Evolutionary conservation across 2,113 vertebrate species (phyloP).

Genomic region (Sisor rabdophorus): DNA sequence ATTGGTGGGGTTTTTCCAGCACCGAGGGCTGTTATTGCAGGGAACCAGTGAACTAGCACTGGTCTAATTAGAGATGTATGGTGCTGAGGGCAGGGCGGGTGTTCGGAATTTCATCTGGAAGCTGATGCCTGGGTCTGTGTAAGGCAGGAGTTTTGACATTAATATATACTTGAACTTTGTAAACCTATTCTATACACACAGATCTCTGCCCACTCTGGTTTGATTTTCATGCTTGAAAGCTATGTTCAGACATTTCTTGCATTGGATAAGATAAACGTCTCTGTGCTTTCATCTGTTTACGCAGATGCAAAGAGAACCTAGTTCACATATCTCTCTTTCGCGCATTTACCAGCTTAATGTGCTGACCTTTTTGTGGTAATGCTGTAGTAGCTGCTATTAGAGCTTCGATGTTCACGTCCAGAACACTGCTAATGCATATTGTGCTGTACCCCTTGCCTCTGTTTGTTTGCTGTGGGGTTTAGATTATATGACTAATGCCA

Average conservation of each 20-base stretch:
- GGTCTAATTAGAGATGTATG: not conserved
- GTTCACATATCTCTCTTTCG: slow-evolving; percentile 11
- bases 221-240: not conserved
- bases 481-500: slow-evolving; percentile 24
- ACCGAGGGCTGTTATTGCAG: not conserved
- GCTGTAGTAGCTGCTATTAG: slow-evolving; percentile 34
- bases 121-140: not conserved
- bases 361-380: slow-evolving; percentile 52
- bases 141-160: not conserved
- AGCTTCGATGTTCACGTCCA: not conserved
- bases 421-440: slow-evolving; percentile 8
- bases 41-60: not conserved
- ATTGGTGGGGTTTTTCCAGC: not conserved
- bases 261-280: not conserved
- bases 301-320: slow-evolving; percentile 37
- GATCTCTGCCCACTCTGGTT: not conserved
- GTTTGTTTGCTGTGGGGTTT: slow-evolving; percentile 40
- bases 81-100: slow-evolving; percentile 11
- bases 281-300: slow-evolving; percentile 7
- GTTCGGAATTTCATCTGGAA: not conserved
- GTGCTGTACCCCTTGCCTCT: slow-evolving; percentile 20
- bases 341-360: slow-evolving; percentile 50
- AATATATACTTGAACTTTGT: not conserved
- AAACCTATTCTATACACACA: not conserved
- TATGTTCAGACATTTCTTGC: not conserved